Base-by-base conservation (phyloP, 2,797 vertebrate species). In the Anabas testudineus region DNA sequence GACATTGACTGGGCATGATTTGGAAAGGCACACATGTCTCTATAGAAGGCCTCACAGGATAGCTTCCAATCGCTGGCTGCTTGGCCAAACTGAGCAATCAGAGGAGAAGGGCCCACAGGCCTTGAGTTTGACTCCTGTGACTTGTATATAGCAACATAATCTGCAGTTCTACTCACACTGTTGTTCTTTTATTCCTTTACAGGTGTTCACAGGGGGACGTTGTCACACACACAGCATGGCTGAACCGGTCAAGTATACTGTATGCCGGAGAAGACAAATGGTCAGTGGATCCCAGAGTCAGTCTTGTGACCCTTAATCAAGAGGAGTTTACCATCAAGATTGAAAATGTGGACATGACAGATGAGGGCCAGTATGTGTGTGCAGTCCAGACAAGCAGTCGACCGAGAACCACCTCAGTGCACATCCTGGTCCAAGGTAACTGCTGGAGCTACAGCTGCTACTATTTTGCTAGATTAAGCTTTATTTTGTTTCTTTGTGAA, bases 251-350 rank as follows among this genome's bases (percentile, higher is more conserved):
- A 3, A 95, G 94, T 80, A 95, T 95, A 77, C 91, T 95, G 47
- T 95, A 94, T 1, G 93, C 94, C 0, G 94, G 94, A 16, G 93
- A 94, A 74, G 94, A 95, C 74, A 95, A 95, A 87, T 95, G 94
- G 94, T 95, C 94, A 0, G 93, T 95, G 87, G 94, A 95, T 82
- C 83, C 92, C 41, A 88, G 94, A 70, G 94, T 95, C 71, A 95
- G 91, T 74, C 88, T 95, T 86, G 92, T 93, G 60, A 89, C 89
- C 53, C 88, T 94, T 24, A 94, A 91, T 87, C 91, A 93, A 67
- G 93, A 94, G 13, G 93, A 94, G 86, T 95, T 94, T 85, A 94
- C 94, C 86, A 95, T 95, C 78, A 92, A 94, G 90, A 95, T 95
- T 43, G 92, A 93, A 58, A 85, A 93, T 10, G 92, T 95, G 88